These are phyloP conservation scores for Malthinus flaveolus DNA, from an alignment of 2,888 invertebrate species.

Conservation along the genomic window DNA sequence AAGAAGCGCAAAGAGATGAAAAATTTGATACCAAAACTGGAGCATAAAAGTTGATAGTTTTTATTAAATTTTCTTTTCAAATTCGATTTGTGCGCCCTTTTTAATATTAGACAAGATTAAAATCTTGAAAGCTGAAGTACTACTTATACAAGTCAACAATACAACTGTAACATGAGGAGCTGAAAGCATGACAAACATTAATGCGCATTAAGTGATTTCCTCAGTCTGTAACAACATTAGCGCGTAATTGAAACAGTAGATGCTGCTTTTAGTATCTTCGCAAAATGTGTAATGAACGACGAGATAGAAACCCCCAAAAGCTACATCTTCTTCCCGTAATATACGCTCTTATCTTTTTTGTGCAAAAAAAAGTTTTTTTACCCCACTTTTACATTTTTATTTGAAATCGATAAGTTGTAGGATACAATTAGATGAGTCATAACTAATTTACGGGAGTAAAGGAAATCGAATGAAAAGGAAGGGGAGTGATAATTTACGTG, in stretches of 20 bases:
- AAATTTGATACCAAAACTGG: too few relatives aligned
- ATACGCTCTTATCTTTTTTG: slow-evolving; percentile 1
- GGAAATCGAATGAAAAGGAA: slow-evolving; percentile 12
- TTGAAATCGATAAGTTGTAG: too few relatives aligned
- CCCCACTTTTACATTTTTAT: too few relatives aligned
- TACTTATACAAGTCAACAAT: slow-evolving; percentile 24
- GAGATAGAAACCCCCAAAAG: slow-evolving; percentile 10
- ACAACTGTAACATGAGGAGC: slow-evolving; percentile 27
- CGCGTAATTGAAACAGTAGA: slow-evolving; percentile 29
- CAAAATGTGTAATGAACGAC: slow-evolving; percentile 20
- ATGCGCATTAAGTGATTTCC: slow-evolving; percentile 30
- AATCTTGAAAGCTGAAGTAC: slow-evolving; percentile 10
- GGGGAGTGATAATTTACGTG: slow-evolving; percentile 21
- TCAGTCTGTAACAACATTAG: slow-evolving; percentile 26
- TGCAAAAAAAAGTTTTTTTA: too few relatives aligned
- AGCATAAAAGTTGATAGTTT: not conserved
- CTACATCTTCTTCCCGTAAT: slow-evolving; percentile 4
- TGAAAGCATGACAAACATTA: slow-evolving; percentile 30
- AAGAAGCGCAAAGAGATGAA: too few relatives aligned
- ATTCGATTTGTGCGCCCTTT: not conserved
- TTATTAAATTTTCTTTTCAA: not conserved
- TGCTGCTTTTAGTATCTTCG: slow-evolving; percentile 28
- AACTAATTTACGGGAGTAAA: slow-evolving; percentile 9
- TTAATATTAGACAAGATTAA: slow-evolving; percentile 1
- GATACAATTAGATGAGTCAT: slow-evolving; percentile 20